Evolutionary conservation across 2,797 vertebrate genomes (phyloP).

Genomic region (Triplophysa yarkandensis): DNA sequence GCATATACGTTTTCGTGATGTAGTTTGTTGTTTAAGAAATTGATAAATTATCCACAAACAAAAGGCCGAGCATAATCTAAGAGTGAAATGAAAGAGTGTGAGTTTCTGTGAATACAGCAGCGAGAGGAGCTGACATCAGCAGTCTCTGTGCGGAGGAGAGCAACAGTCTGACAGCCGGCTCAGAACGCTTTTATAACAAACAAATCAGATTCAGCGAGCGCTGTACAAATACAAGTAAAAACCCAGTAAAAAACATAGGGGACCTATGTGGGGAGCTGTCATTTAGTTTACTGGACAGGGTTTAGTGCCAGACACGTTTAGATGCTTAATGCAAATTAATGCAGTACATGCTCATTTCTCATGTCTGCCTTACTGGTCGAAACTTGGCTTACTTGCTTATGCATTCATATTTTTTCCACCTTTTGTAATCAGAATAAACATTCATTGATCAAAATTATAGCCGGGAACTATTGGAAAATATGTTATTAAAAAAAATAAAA

Average conservation of each 20-base stretch:
- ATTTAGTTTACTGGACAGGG: no score
- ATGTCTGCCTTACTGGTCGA: no score
- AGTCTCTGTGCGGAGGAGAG: slow-evolving; percentile 18
- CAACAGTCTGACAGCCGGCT: slow-evolving; percentile 8
- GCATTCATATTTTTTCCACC: no score
- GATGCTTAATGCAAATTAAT: no score
- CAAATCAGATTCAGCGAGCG: not conserved
- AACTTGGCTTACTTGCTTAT: no score
- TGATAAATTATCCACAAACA: slow-evolving; percentile 52
- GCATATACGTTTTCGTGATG: slow-evolving; percentile 45
- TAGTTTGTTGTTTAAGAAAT: slow-evolving; percentile 45
- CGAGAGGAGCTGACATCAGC: slow-evolving; percentile 48
- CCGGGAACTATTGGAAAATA: no score
- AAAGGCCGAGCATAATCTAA: slow-evolving; percentile 7
- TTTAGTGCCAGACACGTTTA: no score
- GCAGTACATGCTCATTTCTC: no score
- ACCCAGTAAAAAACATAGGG: not conserved
- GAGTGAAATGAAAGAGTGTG: slow-evolving; percentile 7
- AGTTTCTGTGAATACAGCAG: slow-evolving; percentile 25
- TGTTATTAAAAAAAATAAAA: no score
- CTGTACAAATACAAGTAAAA: not conserved
- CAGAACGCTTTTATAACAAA: slow-evolving; percentile 23
- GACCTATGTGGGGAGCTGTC: no score
- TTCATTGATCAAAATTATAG: no score
- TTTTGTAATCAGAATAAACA: no score